phyloP scores from a whole-genome alignment of 2,113 vertebrate genomes.

The Brienomyrus brachyistius region DNA sequence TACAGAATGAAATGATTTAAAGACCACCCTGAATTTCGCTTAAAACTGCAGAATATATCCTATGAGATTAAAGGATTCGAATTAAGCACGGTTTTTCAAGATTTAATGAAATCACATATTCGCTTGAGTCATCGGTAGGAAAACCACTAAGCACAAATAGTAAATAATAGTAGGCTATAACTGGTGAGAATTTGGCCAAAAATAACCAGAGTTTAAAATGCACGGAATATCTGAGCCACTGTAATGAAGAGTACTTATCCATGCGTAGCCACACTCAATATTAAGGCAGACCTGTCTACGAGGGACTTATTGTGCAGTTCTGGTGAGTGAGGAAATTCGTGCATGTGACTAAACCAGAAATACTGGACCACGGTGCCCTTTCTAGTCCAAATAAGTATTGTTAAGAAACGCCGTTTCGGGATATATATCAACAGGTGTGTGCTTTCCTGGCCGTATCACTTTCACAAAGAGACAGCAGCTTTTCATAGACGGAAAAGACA shows the following conservation, averaged over 20 bases:
- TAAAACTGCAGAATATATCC: not conserved
- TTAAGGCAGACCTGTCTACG: not conserved
- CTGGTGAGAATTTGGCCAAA: not conserved
- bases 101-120: not conserved
- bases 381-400: not conserved
- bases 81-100: not conserved
- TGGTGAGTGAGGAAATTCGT: not conserved
- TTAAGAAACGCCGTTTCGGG: not conserved
- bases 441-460: not conserved
- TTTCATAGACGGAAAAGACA: not conserved
- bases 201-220: not conserved
- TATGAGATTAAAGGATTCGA: not conserved
- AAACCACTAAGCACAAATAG: not conserved
- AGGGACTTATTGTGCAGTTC: not conserved
- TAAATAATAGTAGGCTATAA: not conserved
- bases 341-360: conserved; percentile 18
- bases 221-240: not conserved
- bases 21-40: not conserved
- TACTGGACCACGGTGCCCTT: not conserved
- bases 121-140: not conserved
- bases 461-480: not conserved
- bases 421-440: not conserved
- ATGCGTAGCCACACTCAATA: not conserved
- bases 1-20: not conserved
- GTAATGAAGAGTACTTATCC: not conserved